Evolutionary conservation across 1,140 invertebrate genomes (phyloP).

Genomic region (Sycophila sp.): DNA sequence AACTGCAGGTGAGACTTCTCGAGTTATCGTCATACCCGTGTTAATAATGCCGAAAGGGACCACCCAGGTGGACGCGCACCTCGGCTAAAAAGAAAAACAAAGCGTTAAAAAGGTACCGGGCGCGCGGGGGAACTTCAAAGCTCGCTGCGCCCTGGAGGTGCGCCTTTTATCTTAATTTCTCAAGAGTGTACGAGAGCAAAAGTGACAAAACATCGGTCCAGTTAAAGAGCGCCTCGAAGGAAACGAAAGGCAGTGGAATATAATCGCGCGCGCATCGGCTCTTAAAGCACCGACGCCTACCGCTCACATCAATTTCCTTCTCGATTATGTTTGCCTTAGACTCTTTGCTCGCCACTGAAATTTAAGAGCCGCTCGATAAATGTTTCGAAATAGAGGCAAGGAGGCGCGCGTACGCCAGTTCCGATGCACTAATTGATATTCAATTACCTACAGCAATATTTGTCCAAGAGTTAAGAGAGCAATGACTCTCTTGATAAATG

Average conservation of each 20-base stretch:
- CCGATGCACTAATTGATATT: conserved; percentile 18
- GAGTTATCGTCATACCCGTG: too few species aligned
- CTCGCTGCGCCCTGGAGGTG: conserved; percentile 11
- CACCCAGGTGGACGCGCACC: conserved; percentile 46
- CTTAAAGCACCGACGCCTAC: too few species aligned
- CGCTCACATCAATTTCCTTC: too few species aligned
- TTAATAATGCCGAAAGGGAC: too few species aligned
- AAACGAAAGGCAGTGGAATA: conserved; percentile 32
- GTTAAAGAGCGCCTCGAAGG: conserved; percentile 34
- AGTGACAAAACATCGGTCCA: conserved; percentile 48
- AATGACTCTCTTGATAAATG: conserved; percentile 19
- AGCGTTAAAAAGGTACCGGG: not conserved
- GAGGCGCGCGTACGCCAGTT: too few species aligned
- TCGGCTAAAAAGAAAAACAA: not conserved
- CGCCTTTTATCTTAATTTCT: conserved; percentile 13
- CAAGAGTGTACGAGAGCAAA: too few species aligned
- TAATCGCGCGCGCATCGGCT: conserved; percentile 15
- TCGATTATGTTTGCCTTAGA: too few species aligned
- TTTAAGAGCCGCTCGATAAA: too few species aligned
- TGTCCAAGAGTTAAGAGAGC: conserved; percentile 26
- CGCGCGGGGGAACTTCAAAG: too few species aligned
- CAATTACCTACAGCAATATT: conserved; percentile 33
- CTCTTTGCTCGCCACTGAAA: not conserved
- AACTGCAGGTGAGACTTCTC: too few species aligned
- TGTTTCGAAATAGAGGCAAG: too few species aligned